Evolutionary conservation across 2,888 invertebrate species (phyloP), one percentile per base, ranked within the genome.

Genomic region (Cheilosia soror): DNA sequence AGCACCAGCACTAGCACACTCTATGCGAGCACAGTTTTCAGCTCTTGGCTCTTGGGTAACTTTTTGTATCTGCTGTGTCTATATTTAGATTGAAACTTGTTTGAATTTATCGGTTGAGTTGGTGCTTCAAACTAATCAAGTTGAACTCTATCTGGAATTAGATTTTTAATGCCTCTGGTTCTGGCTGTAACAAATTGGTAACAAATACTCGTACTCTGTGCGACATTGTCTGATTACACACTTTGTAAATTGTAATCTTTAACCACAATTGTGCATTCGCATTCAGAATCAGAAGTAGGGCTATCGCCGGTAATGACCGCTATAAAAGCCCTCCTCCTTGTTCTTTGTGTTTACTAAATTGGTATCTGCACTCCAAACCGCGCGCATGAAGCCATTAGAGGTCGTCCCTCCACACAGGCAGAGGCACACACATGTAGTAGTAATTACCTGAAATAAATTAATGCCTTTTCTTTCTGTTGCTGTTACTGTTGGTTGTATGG

Each of bases 371-470:
- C 37, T 55, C 0, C 31, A 29, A 44, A 58, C 31, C 62, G 76
- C 44, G 55, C 69, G 37, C 77, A 69, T 49, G 44, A 77, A 68
- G 53, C 62, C 69, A 78, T 79, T 72, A 72, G 65, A 72, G 58
- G 44, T 49, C 49, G 55, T 71, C 69, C 69, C 51, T 63, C 65
- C 13, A 58, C 31, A 51, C 40, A 37, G 57, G 57, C 60, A 55
- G 42, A 4, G 3, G 37, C 37, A 11, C 11, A 42, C n/a, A 60
- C 20, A n/a, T 47, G 33, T 4, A 5, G 5, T 13, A 53, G 79
- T 79, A 79, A 79, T 79, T 79, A 79, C 72, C 49, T 72, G 72
- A 65, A 60, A 79, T 79, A 79, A 79, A 72, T 79, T 79, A 79
- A 72, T 42, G 72, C 33, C 37, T 33, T 29, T 51, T 29, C 25